These are phyloP conservation scores for Rhopalosiphum padi DNA, from an alignment of 1,140 invertebrate genomes.

Conservation along the genomic window DNA sequence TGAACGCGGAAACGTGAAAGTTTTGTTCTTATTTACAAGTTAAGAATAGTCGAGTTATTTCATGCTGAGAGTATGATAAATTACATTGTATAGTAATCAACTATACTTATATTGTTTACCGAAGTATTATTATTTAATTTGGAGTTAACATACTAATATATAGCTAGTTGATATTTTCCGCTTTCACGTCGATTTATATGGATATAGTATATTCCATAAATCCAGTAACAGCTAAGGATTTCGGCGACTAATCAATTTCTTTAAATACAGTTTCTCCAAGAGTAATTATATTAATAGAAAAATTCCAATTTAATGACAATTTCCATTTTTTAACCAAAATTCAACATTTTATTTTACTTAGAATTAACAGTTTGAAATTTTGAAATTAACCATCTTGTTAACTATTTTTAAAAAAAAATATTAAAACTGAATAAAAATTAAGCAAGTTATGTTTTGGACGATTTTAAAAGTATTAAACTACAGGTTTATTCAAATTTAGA, in stretches of 20 bases:
- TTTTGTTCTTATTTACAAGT: background rate
- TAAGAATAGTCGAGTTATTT: background rate
- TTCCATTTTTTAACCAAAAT: background rate
- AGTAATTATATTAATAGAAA: background rate
- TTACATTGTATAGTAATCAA: background rate
- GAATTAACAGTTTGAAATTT: background rate
- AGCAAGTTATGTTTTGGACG: no score
- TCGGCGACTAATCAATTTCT: background rate
- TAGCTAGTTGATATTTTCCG: slow-evolving; percentile 2
- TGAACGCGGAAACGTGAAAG: slow-evolving; percentile 21
- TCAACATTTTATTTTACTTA: background rate
- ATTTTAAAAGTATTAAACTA: no score
- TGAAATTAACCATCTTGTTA: background rate
- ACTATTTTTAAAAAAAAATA: background rate
- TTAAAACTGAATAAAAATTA: no score
- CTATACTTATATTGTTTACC: background rate
- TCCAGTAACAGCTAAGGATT: background rate
- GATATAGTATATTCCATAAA: background rate
- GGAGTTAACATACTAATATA: background rate
- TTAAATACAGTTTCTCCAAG: background rate
- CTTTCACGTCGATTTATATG: slow-evolving; percentile 36
- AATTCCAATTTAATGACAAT: background rate
- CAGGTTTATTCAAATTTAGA: background rate
- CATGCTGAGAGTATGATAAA: background rate
- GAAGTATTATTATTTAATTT: background rate